A percentile compares a stretch with the other conserved stretches of the same genome.
Conservation (phyloP, 2,888 invertebrate genomes). For the Megaustenia siamemsis region DNA sequence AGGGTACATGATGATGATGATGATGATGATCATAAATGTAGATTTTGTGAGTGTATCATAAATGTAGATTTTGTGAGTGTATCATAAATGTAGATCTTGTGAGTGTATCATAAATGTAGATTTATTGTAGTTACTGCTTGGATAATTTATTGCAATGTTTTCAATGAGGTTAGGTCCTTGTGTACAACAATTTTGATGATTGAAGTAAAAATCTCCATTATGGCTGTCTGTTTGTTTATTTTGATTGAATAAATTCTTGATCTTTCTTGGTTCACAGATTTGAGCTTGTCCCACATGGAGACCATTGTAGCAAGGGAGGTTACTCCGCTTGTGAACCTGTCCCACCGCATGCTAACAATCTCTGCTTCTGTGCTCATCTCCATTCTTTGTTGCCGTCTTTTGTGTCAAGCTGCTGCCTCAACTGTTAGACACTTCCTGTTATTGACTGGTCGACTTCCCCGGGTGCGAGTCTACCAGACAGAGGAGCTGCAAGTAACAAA, state of each 20-base stretch:
- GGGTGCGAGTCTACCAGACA: conserved; percentile 61
- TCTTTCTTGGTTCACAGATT: conserved; percentile 47
- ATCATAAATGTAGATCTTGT: no score
- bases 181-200: no score
- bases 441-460: conserved; percentile 64
- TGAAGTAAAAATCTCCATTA: no score
- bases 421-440: conserved; percentile 68
- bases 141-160: no score
- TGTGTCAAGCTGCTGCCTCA: conserved; percentile 68
- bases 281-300: conserved; percentile 52
- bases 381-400: conserved; percentile 54
- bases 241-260: not conserved
- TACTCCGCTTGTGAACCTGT: conserved; percentile 63
- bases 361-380: conserved; percentile 37
- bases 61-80: no score
- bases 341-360: conserved; percentile 43
- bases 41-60: no score
- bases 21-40: no score
- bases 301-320: conserved; percentile 54
- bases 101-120: no score
- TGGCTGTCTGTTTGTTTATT: no score
- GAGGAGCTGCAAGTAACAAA: conserved; percentile 53
- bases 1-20: no score
- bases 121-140: no score
- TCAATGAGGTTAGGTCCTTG: no score